Percentiles rank a stretch among this genome's conserved stretches.
Evolutionary conservation across 2,797 vertebrate species (phyloP).

Genomic region (Pogoniulus pusillus): DNA sequence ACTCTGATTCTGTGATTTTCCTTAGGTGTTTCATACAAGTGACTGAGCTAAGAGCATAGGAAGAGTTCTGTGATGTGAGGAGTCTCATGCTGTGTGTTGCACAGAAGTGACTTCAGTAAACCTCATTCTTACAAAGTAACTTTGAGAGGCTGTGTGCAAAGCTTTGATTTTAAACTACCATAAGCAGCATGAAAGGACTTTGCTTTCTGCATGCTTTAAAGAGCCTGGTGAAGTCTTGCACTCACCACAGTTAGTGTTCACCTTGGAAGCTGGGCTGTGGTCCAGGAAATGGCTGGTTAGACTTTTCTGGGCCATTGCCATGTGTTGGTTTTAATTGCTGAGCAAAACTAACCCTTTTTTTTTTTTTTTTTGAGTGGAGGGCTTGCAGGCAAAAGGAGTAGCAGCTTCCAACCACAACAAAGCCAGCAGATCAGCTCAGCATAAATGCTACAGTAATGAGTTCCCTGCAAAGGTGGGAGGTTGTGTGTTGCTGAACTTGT

Average conservation of each 20-base stretch:
- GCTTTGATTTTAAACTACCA: background rate
- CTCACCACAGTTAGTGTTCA: background rate
- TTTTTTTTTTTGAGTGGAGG: background rate
- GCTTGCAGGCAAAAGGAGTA: background rate
- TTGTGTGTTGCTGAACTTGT: conserved; percentile 28
- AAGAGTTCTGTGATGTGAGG: background rate
- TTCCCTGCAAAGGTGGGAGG: background rate
- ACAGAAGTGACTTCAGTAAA: background rate
- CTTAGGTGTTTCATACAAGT: background rate
- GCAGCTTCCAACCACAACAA: background rate
- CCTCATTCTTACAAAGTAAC: background rate
- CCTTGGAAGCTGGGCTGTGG: background rate
- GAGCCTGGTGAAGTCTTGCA: background rate
- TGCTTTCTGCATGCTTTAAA: background rate
- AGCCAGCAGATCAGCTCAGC: background rate
- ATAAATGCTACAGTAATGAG: background rate
- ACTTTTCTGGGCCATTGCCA: background rate
- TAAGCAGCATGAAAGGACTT: background rate
- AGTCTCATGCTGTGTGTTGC: background rate
- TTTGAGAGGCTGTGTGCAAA: background rate
- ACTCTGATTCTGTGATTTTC: background rate
- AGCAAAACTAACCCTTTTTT: background rate
- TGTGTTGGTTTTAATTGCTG: background rate
- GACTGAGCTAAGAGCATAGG: background rate
- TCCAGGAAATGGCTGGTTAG: background rate